Evolutionary conservation across 2,113 vertebrate species (phyloP).

Genomic region (Corydoras sp.): DNA sequence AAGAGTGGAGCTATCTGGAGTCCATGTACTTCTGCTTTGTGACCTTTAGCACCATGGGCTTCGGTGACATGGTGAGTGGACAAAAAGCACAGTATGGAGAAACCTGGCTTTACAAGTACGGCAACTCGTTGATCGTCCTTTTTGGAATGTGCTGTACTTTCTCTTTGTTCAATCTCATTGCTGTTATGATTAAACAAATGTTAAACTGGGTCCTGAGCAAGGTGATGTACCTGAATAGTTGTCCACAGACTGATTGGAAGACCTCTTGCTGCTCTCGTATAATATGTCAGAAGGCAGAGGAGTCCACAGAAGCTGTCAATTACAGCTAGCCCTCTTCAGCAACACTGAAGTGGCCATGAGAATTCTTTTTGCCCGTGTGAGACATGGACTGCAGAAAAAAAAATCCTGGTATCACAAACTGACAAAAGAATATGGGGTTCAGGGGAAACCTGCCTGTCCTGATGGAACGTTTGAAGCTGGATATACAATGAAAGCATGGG

Average conservation of each 20-base stretch:
- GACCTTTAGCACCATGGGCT: conserved; percentile 61
- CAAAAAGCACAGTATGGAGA: conserved; percentile 48
- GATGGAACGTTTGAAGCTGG: too few species aligned
- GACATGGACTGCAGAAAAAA: background rate
- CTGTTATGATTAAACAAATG: conserved; percentile 56
- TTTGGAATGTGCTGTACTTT: conserved; percentile 59
- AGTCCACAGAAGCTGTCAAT: background rate
- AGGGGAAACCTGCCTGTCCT: too few species aligned
- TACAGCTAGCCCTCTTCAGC: conserved; percentile 3
- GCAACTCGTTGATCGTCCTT: conserved; percentile 57
- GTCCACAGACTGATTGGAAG: background rate
- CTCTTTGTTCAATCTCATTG: conserved; percentile 55
- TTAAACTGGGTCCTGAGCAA: conserved; percentile 52
- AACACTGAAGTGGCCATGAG: conserved; percentile 21
- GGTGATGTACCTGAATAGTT: conserved; percentile 31
- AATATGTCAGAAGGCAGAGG: conserved; percentile 15
- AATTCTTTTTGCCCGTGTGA: conserved; percentile 42
- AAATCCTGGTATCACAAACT: background rate
- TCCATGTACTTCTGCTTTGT: conserved; percentile 64
- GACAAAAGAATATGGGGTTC: background rate
- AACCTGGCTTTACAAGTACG: conserved; percentile 47
- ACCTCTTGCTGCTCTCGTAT: conserved; percentile 1
- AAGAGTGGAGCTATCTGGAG: conserved; percentile 57
- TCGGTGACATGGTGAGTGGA: conserved; percentile 61
- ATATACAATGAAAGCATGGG: too few species aligned